Base-by-base conservation (phyloP, 2,113 vertebrate genomes). In the Tachycineta bicolor region DNA sequence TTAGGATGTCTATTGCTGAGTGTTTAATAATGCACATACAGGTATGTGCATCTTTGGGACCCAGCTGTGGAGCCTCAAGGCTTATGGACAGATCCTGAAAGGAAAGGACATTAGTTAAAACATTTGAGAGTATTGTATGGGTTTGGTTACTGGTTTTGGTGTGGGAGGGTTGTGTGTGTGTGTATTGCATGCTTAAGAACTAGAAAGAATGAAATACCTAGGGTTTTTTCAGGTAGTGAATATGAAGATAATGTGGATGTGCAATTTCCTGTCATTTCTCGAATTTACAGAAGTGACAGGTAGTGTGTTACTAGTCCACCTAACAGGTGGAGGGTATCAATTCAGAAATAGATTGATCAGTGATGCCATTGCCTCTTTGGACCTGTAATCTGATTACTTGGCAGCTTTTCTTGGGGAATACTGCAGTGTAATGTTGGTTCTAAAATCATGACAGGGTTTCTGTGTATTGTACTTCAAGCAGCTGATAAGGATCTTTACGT, bases 101-200 rank as follows among this genome's bases (percentile, higher is more conserved):
- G 44, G 25, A 70, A 87, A 73, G 37, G 9, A 73, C 83, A 33
- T 15, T 0, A 56, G 9, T 60, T 64, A 33, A 88, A 92, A 43
- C 3, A 25, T 64, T 68, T 68, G 17, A 80, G 29, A 83, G 23
- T 34, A 29, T 13, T 19, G 1, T 24, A 5, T 44, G 14, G 19
- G 9, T 13, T 11, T 34, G 12, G 31, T 77, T 68, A 23, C 4
- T 1, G 15, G 41, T 78, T 68, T 52, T 52, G 44, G 21, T 21
- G 18, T 5, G 6, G 5, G 5, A 5, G 2, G 1, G 0, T 3
- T 14, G 44, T 39, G 4, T 34, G 7, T 26, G 7, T 31, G 7
- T 69, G 10, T 39, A 14, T 70, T 85, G 11, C 10, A 12, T 59
- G 2, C 65, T 82, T 78, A 41, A 86, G 85, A 80, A 49, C 18